A percentile compares a stretch with the other conserved stretches of the same genome.
Evolutionary conservation across 2,113 vertebrate genomes (phyloP).

Genomic region (Cricetomys ansorgei): DNA sequence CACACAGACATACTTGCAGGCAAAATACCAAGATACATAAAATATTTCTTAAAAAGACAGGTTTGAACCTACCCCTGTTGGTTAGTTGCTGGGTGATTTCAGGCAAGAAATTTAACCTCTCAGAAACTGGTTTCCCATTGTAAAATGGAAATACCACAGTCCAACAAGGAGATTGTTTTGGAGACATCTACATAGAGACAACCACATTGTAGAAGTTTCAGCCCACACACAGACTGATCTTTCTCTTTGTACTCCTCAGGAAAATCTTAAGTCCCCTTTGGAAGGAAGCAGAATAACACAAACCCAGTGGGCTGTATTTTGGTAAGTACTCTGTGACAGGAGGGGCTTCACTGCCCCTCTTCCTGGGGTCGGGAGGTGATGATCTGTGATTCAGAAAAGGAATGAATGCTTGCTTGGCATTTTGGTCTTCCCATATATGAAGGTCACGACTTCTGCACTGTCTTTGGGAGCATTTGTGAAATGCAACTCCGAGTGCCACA

Average conservation of each 20-base stretch:
- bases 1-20: no score
- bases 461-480: not conserved
- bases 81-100: not conserved
- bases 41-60: no score
- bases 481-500: not conserved
- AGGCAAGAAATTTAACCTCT: slow-evolving; percentile 1
- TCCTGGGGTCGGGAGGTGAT: not conserved
- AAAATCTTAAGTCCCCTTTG: slow-evolving; percentile 17
- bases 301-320: not conserved
- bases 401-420: slow-evolving; percentile 25
- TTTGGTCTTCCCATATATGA: slow-evolving; percentile 18
- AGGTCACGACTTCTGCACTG: not conserved
- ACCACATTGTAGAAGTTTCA: not conserved
- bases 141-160: not conserved
- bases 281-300: not conserved
- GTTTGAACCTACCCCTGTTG: not conserved
- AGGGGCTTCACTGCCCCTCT: not conserved
- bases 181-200: not conserved
- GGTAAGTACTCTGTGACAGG: not conserved
- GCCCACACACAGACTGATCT: not conserved
- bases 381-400: slow-evolving; percentile 39
- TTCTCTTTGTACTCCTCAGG: not conserved
- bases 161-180: not conserved
- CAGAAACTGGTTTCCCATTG: not conserved
- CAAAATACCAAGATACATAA: no score